phyloP scores from a whole-genome alignment of 2,888 invertebrate genomes.

The Lacanobia wlatinum region DNA sequence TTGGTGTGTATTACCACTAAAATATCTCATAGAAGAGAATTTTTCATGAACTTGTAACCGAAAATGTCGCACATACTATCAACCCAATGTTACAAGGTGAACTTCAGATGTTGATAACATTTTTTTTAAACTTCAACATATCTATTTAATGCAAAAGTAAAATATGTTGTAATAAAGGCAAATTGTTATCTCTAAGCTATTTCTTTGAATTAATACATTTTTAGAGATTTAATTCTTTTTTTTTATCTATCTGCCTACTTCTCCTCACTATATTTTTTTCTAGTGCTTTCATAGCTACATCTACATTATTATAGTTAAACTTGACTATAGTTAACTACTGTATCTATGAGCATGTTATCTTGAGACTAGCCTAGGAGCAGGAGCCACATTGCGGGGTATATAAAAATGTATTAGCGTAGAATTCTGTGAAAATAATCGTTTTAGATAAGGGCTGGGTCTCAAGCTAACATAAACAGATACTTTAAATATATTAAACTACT shows the following conservation, averaged over 20 bases:
- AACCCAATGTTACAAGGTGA: slow-evolving; percentile 7
- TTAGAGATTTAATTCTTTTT: slow-evolving; percentile 18
- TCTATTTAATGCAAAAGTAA: neutral
- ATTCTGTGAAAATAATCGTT: neutral
- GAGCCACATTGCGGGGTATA: too few species aligned
- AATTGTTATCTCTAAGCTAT: slow-evolving; percentile 26
- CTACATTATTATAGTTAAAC: neutral
- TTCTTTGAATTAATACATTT: slow-evolving; percentile 24
- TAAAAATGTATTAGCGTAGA: too few species aligned
- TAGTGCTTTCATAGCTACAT: slow-evolving; percentile 3
- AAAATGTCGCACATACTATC: slow-evolving; percentile 2
- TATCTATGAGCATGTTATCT: slow-evolving; percentile 9
- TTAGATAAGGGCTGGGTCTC: slow-evolving; percentile 3
- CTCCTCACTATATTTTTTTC: neutral
- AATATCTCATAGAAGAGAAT: neutral
- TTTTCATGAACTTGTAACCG: neutral
- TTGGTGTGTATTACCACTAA: slow-evolving; percentile 12
- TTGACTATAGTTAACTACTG: neutral
- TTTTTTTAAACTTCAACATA: neutral
- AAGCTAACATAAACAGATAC: slow-evolving; percentile 13
- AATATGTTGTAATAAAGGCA: neutral
- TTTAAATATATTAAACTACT: slow-evolving; percentile 5
- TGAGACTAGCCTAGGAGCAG: neutral
- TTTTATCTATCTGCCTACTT: neutral
- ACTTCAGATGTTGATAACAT: neutral